Evolutionary conservation across 2,797 vertebrate species (phyloP).

Genomic region (Notolepis coatsorum): DNA sequence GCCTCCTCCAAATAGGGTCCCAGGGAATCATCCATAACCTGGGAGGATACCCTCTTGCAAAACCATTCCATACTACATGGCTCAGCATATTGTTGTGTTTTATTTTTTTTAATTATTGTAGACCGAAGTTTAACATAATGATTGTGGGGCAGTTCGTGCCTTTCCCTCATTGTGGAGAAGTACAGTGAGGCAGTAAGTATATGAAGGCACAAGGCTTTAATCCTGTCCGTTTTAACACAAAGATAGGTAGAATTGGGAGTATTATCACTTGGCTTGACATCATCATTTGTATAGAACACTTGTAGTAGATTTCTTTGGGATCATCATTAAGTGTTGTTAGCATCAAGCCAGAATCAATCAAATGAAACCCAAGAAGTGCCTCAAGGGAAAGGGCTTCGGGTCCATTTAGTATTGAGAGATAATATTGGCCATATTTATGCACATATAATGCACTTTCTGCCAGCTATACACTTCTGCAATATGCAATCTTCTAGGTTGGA

Average conservation of each 20-base stretch:
- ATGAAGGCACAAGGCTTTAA: neutral
- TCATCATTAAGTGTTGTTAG: neutral
- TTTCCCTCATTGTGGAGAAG: no score
- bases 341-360: slow-evolving; percentile 17
- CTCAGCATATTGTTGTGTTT: slow-evolving; percentile 6
- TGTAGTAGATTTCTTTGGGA: neutral
- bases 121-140: no score
- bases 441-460: slow-evolving; percentile 47
- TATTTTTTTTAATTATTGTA: neutral
- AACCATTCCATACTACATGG: slow-evolving; percentile 2
- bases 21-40: no score
- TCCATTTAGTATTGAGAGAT: slow-evolving; percentile 31
- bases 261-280: no score
- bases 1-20: slow-evolving; percentile 61
- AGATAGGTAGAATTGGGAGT: neutral
- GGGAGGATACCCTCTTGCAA: neutral
- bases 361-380: slow-evolving; percentile 6
- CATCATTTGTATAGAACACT: no score
- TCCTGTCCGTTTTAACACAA: neutral
- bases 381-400: slow-evolving; percentile 28
- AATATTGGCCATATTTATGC: slow-evolving; percentile 10
- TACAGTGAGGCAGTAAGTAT: neutral
- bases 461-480: slow-evolving; percentile 8
- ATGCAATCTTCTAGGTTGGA: slow-evolving; percentile 15
- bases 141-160: no score